Evolutionary conservation across 2,888 invertebrate species (phyloP).

Genomic region (Microplitis manilae): DNA sequence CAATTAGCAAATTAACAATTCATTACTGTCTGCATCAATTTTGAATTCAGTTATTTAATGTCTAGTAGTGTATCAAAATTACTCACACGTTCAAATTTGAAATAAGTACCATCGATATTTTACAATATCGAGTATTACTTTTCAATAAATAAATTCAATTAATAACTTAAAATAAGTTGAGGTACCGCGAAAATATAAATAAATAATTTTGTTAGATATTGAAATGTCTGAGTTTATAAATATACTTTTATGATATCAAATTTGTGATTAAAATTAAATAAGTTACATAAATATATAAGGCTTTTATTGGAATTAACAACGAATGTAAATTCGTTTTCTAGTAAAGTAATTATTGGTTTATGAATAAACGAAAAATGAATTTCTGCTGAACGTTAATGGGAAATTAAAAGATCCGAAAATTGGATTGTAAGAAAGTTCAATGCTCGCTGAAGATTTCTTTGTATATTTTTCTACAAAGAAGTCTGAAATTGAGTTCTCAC

Average conservation of each 20-base stretch:
- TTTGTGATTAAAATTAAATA: no score
- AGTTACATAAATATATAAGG: no score
- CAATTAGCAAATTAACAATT: neutral
- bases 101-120: neutral
- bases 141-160: neutral
- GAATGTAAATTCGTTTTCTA: no score
- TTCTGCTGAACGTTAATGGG: no score
- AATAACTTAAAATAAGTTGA: neutral
- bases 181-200: neutral
- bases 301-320: no score
- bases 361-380: no score
- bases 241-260: no score
- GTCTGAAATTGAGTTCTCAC: neutral
- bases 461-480: neutral
- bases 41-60: neutral
- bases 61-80: neutral
- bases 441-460: neutral
- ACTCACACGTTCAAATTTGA: neutral
- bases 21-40: neutral
- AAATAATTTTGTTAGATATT: neutral
- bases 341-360: no score
- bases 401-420: no score
- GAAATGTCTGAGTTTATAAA: neutral
- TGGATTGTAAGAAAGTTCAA: no score
- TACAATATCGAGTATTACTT: neutral